These are phyloP conservation scores for Chironomus tentans DNA, from an alignment of 2,888 invertebrate genomes.

Conservation along the genomic window DNA sequence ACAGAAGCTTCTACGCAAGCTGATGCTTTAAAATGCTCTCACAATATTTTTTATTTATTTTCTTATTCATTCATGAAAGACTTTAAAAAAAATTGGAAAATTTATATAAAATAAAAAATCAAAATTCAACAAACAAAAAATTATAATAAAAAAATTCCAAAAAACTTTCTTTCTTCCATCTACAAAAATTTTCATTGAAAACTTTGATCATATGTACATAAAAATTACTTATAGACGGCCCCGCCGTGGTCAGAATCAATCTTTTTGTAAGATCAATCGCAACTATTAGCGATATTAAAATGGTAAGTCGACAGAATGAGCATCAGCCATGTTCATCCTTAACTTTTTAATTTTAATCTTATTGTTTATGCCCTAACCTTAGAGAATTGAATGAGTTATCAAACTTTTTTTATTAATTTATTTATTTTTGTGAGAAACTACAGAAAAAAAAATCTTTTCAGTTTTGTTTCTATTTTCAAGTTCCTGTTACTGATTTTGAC, in stretches of 20 bases:
- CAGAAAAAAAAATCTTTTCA: no score
- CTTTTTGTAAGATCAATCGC: slow-evolving; percentile 96
- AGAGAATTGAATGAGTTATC: slow-evolving; percentile 22
- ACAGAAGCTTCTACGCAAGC: no score
- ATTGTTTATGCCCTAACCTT: slow-evolving; percentile 29
- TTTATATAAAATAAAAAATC: no score
- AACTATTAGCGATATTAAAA: slow-evolving; percentile 98
- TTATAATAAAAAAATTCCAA: no score
- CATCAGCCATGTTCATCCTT: slow-evolving; percentile 30
- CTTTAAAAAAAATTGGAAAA: not conserved
- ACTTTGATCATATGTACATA: no score
- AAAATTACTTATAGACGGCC: slow-evolving; percentile 66
- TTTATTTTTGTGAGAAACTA: no score
- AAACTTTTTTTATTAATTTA: no score
- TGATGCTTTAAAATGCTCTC: no score
- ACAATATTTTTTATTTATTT: no score
- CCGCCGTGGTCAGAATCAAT: slow-evolving; percentile 94
- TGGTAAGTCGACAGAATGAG: slow-evolving; percentile 68
- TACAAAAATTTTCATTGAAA: not conserved
- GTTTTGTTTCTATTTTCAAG: slow-evolving; percentile 16
- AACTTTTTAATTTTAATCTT: slow-evolving; percentile 28
- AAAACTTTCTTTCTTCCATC: not conserved
- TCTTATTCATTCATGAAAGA: no score
- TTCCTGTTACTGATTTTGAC: slow-evolving; percentile 29
- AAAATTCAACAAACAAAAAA: no score